Base-by-base conservation (phyloP, 2,113 vertebrate genomes). In the Pseudopipra pipra region DNA sequence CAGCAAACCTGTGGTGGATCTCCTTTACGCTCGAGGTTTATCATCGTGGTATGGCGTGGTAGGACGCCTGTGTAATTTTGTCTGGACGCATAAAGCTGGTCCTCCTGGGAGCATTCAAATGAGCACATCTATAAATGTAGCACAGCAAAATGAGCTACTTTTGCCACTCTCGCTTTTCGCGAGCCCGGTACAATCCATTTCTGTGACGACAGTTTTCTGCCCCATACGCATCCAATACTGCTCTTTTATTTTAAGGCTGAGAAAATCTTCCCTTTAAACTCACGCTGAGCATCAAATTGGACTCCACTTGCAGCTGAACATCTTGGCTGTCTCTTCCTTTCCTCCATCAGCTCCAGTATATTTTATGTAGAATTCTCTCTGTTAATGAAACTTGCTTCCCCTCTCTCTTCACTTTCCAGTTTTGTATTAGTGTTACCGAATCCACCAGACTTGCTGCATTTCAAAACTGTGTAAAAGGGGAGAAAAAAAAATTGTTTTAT, bases 171-270 rank as follows among this genome's bases (percentile, higher is more conserved):
- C 44, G 9, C 28, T 77, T 95, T 95, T 92, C 81, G 84, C 13
- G 4, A 92, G 91, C 88, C 92, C 25, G 12, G 83, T 85, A 71
- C 92, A 62, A 97, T 94, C 90, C 95, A 91, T 93, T 95, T 94
- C 92, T 87, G 74, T 78, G 94, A 88, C 88, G 75, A 90, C 85
- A 76, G 91, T 83, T 96, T 96, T 80, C 93, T 95, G 95, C 95
- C 96, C 95, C 74, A 8, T 88, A 88, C 61, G 11, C 56, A 41
- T 91, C 88, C 87, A 91, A 85, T 88, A 46, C 83, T 96, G 96
- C 93, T 97, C 96, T 94, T 92, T 97, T 97, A 96, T 96, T 97
- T 97, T 92, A 96, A 96, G 91, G 91, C 92, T 95, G 95, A 95
- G 90, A 92, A 97, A 97, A 93, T 96, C 91, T 97, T 96, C 96